A percentile compares a stretch with the other conserved stretches of the same genome.
Evolutionary conservation across 2,113 vertebrate species (phyloP).

Genomic region (Cyphomyrus discorhynchus): DNA sequence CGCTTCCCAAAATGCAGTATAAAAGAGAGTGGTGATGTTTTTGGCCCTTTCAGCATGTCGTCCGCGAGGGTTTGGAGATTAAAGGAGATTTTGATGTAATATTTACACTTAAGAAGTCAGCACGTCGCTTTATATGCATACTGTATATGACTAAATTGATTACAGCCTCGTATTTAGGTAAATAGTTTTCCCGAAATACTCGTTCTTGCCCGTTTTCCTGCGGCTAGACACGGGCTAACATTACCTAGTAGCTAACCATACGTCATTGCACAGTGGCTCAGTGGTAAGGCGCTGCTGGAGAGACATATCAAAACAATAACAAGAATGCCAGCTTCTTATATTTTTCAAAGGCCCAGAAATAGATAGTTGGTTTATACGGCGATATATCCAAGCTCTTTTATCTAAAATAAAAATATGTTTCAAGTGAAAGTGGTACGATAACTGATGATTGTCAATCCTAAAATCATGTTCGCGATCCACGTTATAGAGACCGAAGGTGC

Average conservation of each 20-base stretch:
- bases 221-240: background rate
- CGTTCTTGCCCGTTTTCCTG: background rate
- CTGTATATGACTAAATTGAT: background rate
- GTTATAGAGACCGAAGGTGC: background rate
- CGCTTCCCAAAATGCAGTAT: slow-evolving; percentile 50
- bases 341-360: background rate
- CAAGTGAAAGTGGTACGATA: background rate
- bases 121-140: background rate
- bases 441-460: background rate
- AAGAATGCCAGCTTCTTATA: background rate
- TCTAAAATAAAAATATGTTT: background rate
- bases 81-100: slow-evolving; percentile 8
- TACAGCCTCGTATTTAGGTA: background rate
- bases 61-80: background rate
- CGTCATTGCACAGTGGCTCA: background rate
- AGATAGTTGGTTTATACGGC: background rate
- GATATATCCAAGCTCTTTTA: background rate
- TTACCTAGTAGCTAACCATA: background rate
- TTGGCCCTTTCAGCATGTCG: slow-evolving; percentile 23
- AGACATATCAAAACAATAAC: slow-evolving; percentile 9
- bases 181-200: background rate
- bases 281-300: background rate
- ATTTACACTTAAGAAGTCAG: background rate
- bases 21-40: slow-evolving; percentile 22
- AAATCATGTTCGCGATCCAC: background rate